These are phyloP conservation scores for Atractosteus spatula DNA, from an alignment of 2,113 vertebrate species.

Conservation along the genomic window DNA sequence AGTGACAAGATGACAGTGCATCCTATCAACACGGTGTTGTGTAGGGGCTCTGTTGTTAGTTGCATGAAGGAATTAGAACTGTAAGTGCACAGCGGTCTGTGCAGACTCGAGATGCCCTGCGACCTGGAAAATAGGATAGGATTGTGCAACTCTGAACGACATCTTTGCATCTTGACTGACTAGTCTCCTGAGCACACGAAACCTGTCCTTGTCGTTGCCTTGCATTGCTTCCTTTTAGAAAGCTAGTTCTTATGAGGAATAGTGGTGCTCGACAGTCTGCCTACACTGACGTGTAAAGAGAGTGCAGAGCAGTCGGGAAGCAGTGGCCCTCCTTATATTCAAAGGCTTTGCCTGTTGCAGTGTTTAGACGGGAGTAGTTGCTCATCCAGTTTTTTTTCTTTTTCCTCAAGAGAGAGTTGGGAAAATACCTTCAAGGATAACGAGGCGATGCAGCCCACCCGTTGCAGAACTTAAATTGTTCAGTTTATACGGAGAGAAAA, in stretches of 20 bases:
- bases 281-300: conserved; percentile 8
- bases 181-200: background rate
- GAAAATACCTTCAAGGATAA: too few relatives aligned
- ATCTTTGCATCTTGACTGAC: background rate
- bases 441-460: conserved; percentile 14
- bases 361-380: background rate
- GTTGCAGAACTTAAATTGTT: conserved; percentile 23
- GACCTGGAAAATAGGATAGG: too few relatives aligned
- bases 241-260: background rate
- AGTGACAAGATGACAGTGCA: background rate
- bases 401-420: too few relatives aligned
- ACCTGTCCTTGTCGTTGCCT: background rate
- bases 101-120: background rate
- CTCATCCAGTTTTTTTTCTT: too few relatives aligned
- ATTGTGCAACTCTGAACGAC: background rate
- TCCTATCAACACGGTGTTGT: background rate
- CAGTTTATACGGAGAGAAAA: conserved; percentile 24
- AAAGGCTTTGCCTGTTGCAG: conserved; percentile 10
- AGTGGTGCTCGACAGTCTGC: background rate
- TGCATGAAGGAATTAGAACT: background rate
- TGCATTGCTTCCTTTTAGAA: background rate
- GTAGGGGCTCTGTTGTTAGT: background rate
- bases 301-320: conserved; percentile 10
- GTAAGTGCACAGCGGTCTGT: background rate
- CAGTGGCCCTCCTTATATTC: background rate